A percentile compares a stretch with the other conserved stretches of the same genome.
phyloP scores from a whole-genome alignment of 2,888 invertebrate genomes.

The Ceraclea dissimilis region DNA sequence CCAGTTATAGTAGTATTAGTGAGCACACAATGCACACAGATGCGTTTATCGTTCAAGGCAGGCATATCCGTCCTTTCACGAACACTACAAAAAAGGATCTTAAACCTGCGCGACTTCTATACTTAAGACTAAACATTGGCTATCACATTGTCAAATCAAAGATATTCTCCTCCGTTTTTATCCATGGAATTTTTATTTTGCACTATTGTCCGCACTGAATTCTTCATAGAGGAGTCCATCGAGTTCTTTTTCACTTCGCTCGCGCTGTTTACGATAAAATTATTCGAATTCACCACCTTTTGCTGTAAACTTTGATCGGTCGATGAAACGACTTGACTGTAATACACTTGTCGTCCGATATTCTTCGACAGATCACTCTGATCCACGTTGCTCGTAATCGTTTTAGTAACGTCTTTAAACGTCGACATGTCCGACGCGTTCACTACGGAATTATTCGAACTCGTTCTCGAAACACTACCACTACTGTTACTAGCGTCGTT shows the following conservation, averaged over 20 bases:
- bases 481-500: slow-evolving; percentile 12
- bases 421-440: slow-evolving; percentile 9
- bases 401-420: slow-evolving; percentile 12
- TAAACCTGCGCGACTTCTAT: no score
- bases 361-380: slow-evolving; percentile 16
- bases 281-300: slow-evolving; percentile 1
- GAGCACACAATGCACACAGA: no score
- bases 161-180: slow-evolving; percentile 20
- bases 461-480: slow-evolving; percentile 6
- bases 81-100: no score
- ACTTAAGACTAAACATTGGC: background rate
- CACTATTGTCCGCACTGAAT: slow-evolving; percentile 2
- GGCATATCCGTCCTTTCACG: no score
- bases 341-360: slow-evolving; percentile 24
- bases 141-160: slow-evolving; percentile 15
- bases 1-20: no score
- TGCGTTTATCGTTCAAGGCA: no score
- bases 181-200: slow-evolving; percentile 21
- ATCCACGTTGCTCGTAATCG: slow-evolving; percentile 3
- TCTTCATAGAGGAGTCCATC: background rate
- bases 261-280: slow-evolving; percentile 11
- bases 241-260: slow-evolving; percentile 2
- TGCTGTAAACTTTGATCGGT: background rate
- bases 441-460: slow-evolving; percentile 10
- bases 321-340: slow-evolving; percentile 23